Percentiles rank a stretch among this genome's conserved stretches.
These are phyloP conservation scores for Turritopsis dohrnii DNA, from an alignment of 30 jellyfish, hydroid and myxozoan genomes.

Conservation along the genomic window DNA sequence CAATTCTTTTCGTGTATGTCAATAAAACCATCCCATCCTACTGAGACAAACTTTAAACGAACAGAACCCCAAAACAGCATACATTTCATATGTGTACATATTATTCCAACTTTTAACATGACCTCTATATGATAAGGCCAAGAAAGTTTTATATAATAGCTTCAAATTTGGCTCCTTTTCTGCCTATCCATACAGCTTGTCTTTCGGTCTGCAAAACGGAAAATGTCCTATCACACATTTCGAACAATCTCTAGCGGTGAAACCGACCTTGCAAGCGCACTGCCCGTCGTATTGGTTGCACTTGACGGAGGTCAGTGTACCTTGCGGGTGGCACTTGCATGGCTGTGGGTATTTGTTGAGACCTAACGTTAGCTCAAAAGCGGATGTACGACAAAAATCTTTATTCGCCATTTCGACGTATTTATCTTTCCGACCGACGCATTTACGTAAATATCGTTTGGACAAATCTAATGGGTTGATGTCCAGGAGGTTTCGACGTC, in stretches of 20 bases:
- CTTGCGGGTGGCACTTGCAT: slow-evolving; percentile 34
- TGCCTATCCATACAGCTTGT: background rate
- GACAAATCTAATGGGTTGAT: slow-evolving; percentile 30
- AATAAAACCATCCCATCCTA: too few species aligned
- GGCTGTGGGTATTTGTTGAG: slow-evolving; percentile 29
- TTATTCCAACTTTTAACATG: background rate
- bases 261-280: slow-evolving; percentile 28
- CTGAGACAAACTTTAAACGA: too few species aligned
- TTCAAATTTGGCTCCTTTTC: too few species aligned
- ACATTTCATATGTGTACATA: too few species aligned
- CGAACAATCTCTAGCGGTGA: slow-evolving; percentile 26
- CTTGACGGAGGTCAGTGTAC: background rate
- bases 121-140: background rate
- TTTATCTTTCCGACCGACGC: slow-evolving; percentile 28
- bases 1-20: too few species aligned
- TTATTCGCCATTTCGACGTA: slow-evolving; percentile 8
- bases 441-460: slow-evolving; percentile 27
- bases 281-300: slow-evolving; percentile 28
- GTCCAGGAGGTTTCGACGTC: background rate
- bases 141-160: background rate
- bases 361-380: slow-evolving; percentile 33
- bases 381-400: slow-evolving; percentile 31
- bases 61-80: too few species aligned
- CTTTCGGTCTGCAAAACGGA: slow-evolving; percentile 14
- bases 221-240: slow-evolving; percentile 22